A percentile compares a stretch with the other conserved stretches of the same genome.
Evolutionary conservation across 2,113 vertebrate genomes (phyloP).

Genomic region (Neofelis nebulosa): DNA sequence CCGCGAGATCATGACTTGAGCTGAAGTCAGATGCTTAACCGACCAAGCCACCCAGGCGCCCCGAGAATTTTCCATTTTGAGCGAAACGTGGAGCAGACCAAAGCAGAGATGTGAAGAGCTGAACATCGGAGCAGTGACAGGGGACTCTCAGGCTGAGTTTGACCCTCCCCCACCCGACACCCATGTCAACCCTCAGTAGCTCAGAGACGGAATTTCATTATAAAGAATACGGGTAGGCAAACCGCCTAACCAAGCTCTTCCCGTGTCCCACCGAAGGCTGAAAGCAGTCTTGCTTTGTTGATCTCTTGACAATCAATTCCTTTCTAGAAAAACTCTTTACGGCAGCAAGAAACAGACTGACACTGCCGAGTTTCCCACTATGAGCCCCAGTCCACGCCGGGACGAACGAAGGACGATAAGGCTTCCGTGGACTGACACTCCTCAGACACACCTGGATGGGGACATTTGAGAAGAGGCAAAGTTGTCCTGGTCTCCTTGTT

Average conservation of each 20-base stretch:
- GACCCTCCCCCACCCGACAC: neutral
- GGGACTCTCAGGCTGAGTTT: neutral
- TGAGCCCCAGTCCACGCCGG: neutral
- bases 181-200: neutral
- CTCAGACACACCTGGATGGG: neutral
- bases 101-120: neutral
- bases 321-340: neutral
- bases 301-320: neutral
- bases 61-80: no score
- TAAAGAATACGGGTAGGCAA: neutral
- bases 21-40: no score
- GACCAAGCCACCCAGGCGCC: no score
- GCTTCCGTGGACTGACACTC: neutral
- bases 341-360: neutral
- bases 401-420: no score
- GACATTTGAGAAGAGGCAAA: neutral
- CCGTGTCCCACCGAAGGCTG: neutral
- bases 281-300: neutral
- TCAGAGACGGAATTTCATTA: neutral
- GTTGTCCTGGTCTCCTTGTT: neutral
- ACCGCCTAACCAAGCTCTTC: neutral
- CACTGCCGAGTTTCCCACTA: neutral
- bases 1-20: no score
- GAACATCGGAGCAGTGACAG: neutral
- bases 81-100: neutral